These are phyloP conservation scores for Oscheius sp. DNA, from an alignment of 2,888 invertebrate genomes.

Conservation along the genomic window DNA sequence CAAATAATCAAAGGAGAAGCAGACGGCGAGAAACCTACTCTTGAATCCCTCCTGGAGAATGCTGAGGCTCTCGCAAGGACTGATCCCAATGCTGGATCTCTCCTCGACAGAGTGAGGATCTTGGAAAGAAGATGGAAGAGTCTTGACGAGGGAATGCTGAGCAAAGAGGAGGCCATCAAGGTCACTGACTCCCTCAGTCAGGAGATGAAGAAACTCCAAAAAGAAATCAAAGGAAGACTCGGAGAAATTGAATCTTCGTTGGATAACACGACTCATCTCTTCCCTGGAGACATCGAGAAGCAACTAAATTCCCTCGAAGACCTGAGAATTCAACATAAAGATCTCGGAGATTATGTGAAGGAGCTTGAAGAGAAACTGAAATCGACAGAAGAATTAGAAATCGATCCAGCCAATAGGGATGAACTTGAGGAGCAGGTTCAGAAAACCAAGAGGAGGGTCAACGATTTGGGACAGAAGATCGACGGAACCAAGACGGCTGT, in stretches of 20 bases:
- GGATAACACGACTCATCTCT: slow-evolving; percentile 40
- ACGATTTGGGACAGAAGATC: slow-evolving; percentile 47
- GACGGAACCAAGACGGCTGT: slow-evolving; percentile 51
- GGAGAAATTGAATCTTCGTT: slow-evolving; percentile 49
- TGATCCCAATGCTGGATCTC: slow-evolving; percentile 33
- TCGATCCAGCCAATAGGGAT: slow-evolving; percentile 46
- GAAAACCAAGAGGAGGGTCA: slow-evolving; percentile 40
- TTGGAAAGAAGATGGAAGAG: slow-evolving; percentile 79
- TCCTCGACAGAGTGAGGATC: slow-evolving; percentile 68
- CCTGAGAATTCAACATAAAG: slow-evolving; percentile 17
- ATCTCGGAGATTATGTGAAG: slow-evolving; percentile 17
- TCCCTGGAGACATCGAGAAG: slow-evolving; percentile 39
- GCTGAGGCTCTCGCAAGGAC: slow-evolving; percentile 76
- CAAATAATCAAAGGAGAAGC: slow-evolving; percentile 89
- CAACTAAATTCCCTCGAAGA: slow-evolving; percentile 37
- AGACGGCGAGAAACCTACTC: slow-evolving; percentile 87
- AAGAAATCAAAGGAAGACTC: slow-evolving; percentile 41
- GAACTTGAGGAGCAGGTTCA: slow-evolving; percentile 47
- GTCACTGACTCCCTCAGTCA: slow-evolving; percentile 39
- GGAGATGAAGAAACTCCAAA: slow-evolving; percentile 38
- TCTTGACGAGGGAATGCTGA: slow-evolving; percentile 46
- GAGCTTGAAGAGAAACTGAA: slow-evolving; percentile 29
- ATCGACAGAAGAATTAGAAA: slow-evolving; percentile 25
- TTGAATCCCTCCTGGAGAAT: slow-evolving; percentile 84
- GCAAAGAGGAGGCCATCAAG: slow-evolving; percentile 37